Base-by-base conservation (phyloP, 1,140 invertebrate species). In the Euura saliciscinereae region DNA sequence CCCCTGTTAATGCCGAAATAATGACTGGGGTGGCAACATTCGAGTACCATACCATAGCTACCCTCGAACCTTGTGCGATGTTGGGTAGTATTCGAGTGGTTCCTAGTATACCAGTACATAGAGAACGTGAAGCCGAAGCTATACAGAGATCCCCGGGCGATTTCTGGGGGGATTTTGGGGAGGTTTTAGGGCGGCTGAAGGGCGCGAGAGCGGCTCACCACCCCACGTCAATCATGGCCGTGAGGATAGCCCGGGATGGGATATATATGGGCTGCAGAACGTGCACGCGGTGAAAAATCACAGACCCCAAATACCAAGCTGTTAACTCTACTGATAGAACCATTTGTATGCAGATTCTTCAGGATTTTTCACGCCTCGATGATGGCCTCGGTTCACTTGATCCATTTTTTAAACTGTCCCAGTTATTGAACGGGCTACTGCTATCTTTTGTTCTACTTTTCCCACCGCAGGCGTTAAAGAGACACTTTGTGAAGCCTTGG, bases 1-100 rank as follows among this genome's bases (percentile, higher is more conserved):
- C 83, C 82, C 82, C 79, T 51, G 82, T 83, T 85, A 84, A 85
- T 84, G 80, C 81, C 80, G 72, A 83, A 84, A 80, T 85, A 85
- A 85, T 85, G 84, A 84, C 80, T 82, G 78, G 84, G 84, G 83
- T 84, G 81, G 83, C 76, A 80, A 81, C 79, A 78, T 79, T 84
- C 77, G 78, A 85, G 82, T 74, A n/a, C 51, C 28, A 28, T 28
- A 28, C 28, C 28, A 28, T 28, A 28, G 28, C 28, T 28, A 79
- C 81, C 79, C 83, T 84, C 79, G 75, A 79, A 28, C 51, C 13
- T n/a, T 8, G 13, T 59, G 51, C 13, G 6, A 3, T 51, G 46
- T 51, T 28, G 28, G 28, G 28, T 28, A 28, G 28, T 28, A 28
- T 28, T 28, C 28, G 28, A 28, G 28, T 28, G 28, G 28, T 28